Evolutionary conservation across 2,888 invertebrate genomes (phyloP).

Genomic region (Lepidochrysops patricia): DNA sequence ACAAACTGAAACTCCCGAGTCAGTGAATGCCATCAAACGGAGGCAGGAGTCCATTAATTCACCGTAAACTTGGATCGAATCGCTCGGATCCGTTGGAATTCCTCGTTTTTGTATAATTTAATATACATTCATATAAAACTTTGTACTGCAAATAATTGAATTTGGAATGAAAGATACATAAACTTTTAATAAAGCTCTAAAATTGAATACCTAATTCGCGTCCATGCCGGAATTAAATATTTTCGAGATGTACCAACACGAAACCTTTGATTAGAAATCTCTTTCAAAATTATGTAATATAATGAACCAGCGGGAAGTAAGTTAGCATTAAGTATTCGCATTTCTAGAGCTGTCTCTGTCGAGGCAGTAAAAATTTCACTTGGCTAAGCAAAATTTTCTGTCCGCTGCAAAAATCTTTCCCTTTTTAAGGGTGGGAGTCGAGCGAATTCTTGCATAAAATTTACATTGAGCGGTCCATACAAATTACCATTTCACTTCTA

Average conservation of each 20-base stretch:
- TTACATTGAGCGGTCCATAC: constrained; percentile 74
- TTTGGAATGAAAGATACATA: neutral
- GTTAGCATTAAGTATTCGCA: constrained; percentile 72
- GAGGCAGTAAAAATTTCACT: constrained; percentile 74
- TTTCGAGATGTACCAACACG: constrained; percentile 33
- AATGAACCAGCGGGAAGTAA: constrained; percentile 71
- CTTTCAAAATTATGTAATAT: constrained; percentile 68
- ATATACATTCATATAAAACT: constrained; percentile 18
- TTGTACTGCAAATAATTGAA: constrained; percentile 9
- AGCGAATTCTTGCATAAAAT: constrained; percentile 73
- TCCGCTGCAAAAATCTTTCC: constrained; percentile 72
- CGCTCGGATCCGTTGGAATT: constrained; percentile 43
- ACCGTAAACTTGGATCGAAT: constrained; percentile 61
- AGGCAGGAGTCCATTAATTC: constrained; percentile 58
- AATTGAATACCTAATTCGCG: neutral
- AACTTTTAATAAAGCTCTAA: neutral
- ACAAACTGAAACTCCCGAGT: constrained; percentile 57
- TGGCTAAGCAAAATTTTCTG: constrained; percentile 74
- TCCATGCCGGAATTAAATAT: constrained; percentile 10
- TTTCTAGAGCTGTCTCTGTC: constrained; percentile 69
- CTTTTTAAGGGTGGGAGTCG: constrained; percentile 61
- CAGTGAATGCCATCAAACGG: constrained; percentile 46
- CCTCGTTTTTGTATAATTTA: constrained; percentile 24
- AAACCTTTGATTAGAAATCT: constrained; percentile 55
- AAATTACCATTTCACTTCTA: constrained; percentile 74